Base-by-base conservation (phyloP, 2,888 invertebrate genomes). In the Apamea sordens region DNA sequence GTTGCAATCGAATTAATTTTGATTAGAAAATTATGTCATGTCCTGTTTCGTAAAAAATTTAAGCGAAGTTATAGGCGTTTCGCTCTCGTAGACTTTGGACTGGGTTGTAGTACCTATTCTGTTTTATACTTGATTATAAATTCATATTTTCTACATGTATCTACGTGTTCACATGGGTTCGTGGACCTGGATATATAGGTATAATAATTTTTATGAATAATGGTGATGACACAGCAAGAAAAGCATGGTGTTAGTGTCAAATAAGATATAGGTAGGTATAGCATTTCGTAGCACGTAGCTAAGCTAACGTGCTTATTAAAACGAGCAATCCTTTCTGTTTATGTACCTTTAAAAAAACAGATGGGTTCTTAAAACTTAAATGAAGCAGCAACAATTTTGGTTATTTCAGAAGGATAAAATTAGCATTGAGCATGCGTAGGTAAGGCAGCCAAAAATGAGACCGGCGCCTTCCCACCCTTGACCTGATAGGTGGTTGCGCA, bases 391-490 rank as follows among this genome's bases (percentile, higher is more conserved):
- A 21, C 41, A 32, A 74, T 88, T 89, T 79, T 85, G 77, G 73
- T 74, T 84, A 80, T 89, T 92, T 90, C 88, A 91, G 90, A 91
- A 90, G 88, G 87, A 90, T 81, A 74, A 88, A 85, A 84, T 89
- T 88, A 79, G 81, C 83, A 88, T 93, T 92, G 90, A 88, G 85
- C 91, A 90, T 92, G 91, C 88, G 92, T 93, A 92, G 91, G 91
- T 92, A 93, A 92, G 90, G 92, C 93, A 92, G 93, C 93, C 94
- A 94, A 95, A 96, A 95, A 93, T 94, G 93, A 94, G 94, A 94
- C 93, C 93, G 94, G 91, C 93, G 93, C 92, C 94, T 93, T 92
- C 88, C 90, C 92, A 95, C 95, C 96, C 96, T 96, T 96, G 96
- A 96, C 96, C 96, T 88, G 94, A 15, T 75, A 61, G 89, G 90